Evolutionary conservation across 1,140 invertebrate genomes (phyloP), one percentile per base, ranked within the genome.

Genomic region (Cepaea nemoralis): DNA sequence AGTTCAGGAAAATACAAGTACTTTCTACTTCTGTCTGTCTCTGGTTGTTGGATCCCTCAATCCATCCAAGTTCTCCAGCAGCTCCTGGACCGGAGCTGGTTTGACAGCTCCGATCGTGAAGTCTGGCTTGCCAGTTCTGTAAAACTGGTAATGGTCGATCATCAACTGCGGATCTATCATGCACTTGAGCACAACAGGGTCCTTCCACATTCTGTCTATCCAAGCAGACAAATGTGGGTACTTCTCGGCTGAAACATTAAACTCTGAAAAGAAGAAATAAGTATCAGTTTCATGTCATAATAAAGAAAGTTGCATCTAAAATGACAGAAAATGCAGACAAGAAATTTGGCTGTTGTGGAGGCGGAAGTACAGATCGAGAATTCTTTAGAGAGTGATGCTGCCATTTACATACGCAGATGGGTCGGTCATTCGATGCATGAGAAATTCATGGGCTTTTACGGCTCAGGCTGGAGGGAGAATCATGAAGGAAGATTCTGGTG

Each of bases 191-290:
- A 87, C 87, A 31, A 82, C 86, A 35, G 81, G 79, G 40, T 82
- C 66, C 48, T 83, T 27, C 76, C 83, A 81, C 87, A 87, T 87
- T 74, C 74, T 76, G n/a, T 83, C 82, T 27, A 87, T 50, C 83
- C 86, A 87, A 19, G 67, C 83, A 19, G 74, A 39, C 2, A 87
- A 22, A 33, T 81, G 75, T 33, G 86, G 85, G 70, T 82, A 85
- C 40, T 77, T 78, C 12, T 55, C 50, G 33, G 63, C 12, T 0
- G 78, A 63, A 67, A 83, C 75, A n/a, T 78, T 59, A 55, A 80
- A 84, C 2, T 79, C 83, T 84, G 80, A 12, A 73, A 70, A 55
- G 10, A 73, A 79, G 42, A 80, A 6, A 1, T 10, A 16, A 6
- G 42, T 45, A 6, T 45, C 16, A 45, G 16, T 45, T 6, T 45